Evolutionary conservation across 2,888 invertebrate genomes (phyloP), one percentile per base, ranked within the genome.

Genomic region (Pheosia tremula): DNA sequence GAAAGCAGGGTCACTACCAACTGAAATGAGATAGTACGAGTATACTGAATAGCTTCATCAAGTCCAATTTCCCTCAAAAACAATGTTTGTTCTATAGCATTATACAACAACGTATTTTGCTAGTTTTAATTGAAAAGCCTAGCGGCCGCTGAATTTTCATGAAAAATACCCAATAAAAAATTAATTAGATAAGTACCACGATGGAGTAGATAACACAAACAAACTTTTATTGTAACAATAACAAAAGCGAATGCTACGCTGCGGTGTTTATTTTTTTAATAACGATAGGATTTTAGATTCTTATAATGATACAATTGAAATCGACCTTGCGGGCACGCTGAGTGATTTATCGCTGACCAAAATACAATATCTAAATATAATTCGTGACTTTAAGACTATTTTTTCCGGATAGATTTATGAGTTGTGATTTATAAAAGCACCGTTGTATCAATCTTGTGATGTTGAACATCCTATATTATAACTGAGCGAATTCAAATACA

Each of bases 271-370:
- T 63, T 58, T 60, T 36, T 58, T 7, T 49, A 38, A 50, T 50
- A 50, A 38, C 43, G 39, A 58, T 58, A 63, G 58, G 52, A 66
- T 63, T 56, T 11, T 54, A 53, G 45, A 60, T 43, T 61, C 50
- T 52, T 53, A 13, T 53, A 53, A 11, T 49, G 52, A 45, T 60
- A 60, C n/a, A 62, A 58, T 63, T 63, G 61, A 43, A 60, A 61
- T 10, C 36, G 65, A 57, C 67, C 65, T 68, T 65, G 63, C 54
- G 38, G 37, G 52, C 41, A 24, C 54, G 59, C 62, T 62, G 56
- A 49, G 49, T 54, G 56, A 61, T 37, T 50, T 24, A 53, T 53
- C 4, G 37, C 37, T 37, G 9, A 53, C 53, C 9, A 37, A 53
- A 53, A 53, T 53, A 53, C 36, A 11, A 53, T 11, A 4, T 13